Base-by-base conservation (phyloP, 1,140 invertebrate species). In the Sycobia sp. region DNA sequence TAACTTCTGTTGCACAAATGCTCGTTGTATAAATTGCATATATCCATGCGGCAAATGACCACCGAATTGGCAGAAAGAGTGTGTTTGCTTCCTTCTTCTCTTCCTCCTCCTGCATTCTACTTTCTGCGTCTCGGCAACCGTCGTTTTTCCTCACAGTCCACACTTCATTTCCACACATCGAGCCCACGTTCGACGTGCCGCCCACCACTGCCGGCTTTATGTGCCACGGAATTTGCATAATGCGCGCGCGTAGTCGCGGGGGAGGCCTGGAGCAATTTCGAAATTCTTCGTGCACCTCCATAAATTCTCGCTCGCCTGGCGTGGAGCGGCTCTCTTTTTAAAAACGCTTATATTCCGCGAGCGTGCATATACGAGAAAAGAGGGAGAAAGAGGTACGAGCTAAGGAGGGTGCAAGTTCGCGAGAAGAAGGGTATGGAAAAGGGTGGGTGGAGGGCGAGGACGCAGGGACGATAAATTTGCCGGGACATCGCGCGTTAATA, bases 401-500 rank as follows among this genome's bases (percentile, higher is more conserved):
- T n/a, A n/a, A n/a, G n/a, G n/a, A n/a, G n/a, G n/a, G n/a, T n/a
- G n/a, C n/a, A n/a, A n/a, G n/a, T n/a, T n/a, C n/a, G n/a, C n/a
- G n/a, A n/a, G n/a, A n/a, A n/a, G 14, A 20, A 32, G 43, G 22
- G 27, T n/a, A 32, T 7, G 11, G 11, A 32, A 32, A 32, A 32
- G 11, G 11, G 29, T 11, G 29, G 29, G 29, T 11, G 29, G 29
- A 11, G 29, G 29, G 14, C 14, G n/a, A 34, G 20, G 43, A 38
- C 25, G 25, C 51, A 58, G 58, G 36, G 54, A 44, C 62, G 39
- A 58, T 64, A 57, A 64, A 64, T 64, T 64, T 25, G 38, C 49
- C 53, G 54, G 38, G 54, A 44, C 62, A 54, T 51, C 61, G 47
- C 38, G 62, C 38, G 62, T 64, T 57, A 64, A 64, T 64, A 64